These are phyloP conservation scores for Stenodema calcarata DNA, from an alignment of 2,888 invertebrate genomes.

Conservation along the genomic window DNA sequence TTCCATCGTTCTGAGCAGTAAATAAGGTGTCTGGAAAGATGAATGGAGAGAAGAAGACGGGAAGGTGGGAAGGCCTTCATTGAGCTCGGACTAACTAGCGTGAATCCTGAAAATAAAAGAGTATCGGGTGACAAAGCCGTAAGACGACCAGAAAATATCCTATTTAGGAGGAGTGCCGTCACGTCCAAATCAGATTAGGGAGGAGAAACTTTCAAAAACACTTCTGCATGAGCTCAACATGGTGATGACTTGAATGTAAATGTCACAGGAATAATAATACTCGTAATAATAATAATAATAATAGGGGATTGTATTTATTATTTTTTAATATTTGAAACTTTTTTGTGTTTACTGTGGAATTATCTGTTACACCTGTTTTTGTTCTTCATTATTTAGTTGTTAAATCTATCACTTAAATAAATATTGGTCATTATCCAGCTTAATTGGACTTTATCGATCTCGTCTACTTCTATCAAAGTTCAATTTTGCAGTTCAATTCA, in stretches of 20 bases:
- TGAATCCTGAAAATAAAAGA: neutral
- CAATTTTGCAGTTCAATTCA: too few species aligned
- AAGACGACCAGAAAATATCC: constrained; percentile 6
- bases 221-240: neutral
- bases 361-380: too few species aligned
- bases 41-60: neutral
- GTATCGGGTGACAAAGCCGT: neutral
- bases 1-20: neutral
- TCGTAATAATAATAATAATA: too few species aligned
- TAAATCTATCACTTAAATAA: too few species aligned
- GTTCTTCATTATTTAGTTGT: too few species aligned
- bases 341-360: too few species aligned
- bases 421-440: too few species aligned
- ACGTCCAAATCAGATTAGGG: neutral
- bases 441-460: too few species aligned
- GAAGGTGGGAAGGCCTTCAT: neutral
- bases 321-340: too few species aligned
- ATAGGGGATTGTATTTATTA: too few species aligned
- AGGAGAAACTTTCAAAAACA: neutral
- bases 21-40: neutral
- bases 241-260: neutral
- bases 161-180: neutral
- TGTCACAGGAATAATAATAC: neutral
- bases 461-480: too few species aligned
- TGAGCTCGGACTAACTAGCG: neutral